Evolutionary conservation across 2,888 invertebrate genomes (phyloP).

Genomic region (Orchestes rusci): DNA sequence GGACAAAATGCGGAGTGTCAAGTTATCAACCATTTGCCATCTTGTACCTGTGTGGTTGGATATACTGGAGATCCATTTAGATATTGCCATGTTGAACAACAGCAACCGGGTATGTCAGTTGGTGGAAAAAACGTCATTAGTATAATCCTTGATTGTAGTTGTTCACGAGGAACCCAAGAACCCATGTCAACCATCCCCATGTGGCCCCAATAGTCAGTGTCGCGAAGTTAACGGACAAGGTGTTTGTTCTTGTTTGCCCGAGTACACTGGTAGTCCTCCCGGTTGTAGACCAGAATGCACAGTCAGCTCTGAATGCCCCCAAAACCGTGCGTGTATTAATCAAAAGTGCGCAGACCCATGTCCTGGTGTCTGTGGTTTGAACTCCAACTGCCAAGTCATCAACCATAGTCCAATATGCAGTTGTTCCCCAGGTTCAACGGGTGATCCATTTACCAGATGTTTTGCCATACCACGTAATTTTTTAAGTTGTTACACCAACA

Average conservation of each 20-base stretch:
- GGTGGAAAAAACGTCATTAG: no score
- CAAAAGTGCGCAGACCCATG: slow-evolving; percentile 46
- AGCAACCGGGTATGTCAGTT: slow-evolving; percentile 1
- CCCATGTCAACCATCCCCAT: slow-evolving; percentile 69
- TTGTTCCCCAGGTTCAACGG: slow-evolving; percentile 48
- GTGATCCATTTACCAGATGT: slow-evolving; percentile 71
- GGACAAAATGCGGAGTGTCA: slow-evolving; percentile 66
- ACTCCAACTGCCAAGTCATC: slow-evolving; percentile 46
- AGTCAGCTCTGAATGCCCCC: slow-evolving; percentile 50
- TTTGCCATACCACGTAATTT: slow-evolving; percentile 47
- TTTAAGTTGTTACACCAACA: neutral
- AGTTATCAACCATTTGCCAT: slow-evolving; percentile 64
- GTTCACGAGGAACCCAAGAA: slow-evolving; percentile 33
- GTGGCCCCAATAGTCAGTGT: slow-evolving; percentile 72
- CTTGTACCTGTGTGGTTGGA: slow-evolving; percentile 61
- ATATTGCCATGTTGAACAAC: slow-evolving; percentile 45
- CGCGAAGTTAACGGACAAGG: slow-evolving; percentile 54
- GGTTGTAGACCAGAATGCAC: slow-evolving; percentile 54
- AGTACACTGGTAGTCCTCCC: slow-evolving; percentile 56
- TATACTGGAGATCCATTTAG: slow-evolving; percentile 72
- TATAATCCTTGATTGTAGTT: slow-evolving; percentile 2
- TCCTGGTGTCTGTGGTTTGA: slow-evolving; percentile 49
- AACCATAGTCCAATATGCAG: slow-evolving; percentile 71
- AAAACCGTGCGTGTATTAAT: slow-evolving; percentile 42
- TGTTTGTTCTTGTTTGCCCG: slow-evolving; percentile 54